Conservation (phyloP, 2,888 invertebrate species). For the Tholera decimalis region DNA sequence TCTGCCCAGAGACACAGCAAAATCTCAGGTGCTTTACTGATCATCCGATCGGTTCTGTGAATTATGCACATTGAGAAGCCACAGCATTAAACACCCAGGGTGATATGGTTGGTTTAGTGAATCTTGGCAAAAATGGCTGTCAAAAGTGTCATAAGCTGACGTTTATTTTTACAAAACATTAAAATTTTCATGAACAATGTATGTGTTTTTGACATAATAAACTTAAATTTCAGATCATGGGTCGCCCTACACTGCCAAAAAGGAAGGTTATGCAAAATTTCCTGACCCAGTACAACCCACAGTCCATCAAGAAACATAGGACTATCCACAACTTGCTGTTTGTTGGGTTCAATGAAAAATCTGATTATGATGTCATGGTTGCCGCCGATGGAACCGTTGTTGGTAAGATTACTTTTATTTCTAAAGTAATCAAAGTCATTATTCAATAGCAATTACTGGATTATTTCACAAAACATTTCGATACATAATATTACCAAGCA, state of each 20-base stretch:
- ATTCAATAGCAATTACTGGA: neutral
- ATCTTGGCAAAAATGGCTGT: too few relatives aligned
- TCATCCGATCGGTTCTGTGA: too few relatives aligned
- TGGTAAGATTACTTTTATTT: conserved; percentile 70
- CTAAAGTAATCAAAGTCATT: neutral
- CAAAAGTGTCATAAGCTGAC: too few relatives aligned
- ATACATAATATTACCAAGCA: too few relatives aligned
- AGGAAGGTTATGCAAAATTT: conserved; percentile 79
- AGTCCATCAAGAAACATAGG: conserved; percentile 83
- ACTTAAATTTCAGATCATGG: conserved; percentile 72
- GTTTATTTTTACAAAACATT: neutral
- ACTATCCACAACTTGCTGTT: conserved; percentile 79
- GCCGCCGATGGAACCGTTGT: conserved; percentile 73
- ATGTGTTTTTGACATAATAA: neutral
- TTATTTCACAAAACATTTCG: too few relatives aligned
- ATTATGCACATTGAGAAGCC: too few relatives aligned
- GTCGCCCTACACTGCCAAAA: conserved; percentile 78
- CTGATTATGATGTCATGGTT: conserved; percentile 74
- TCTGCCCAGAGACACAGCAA: too few relatives aligned
- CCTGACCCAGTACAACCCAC: conserved; percentile 76
- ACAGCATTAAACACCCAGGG: too few relatives aligned
- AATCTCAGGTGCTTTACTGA: too few relatives aligned
- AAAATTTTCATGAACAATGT: neutral
- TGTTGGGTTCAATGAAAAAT: conserved; percentile 76
- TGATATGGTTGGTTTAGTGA: too few relatives aligned